Evolutionary conservation across 2,888 invertebrate species (phyloP).

Genomic region (Helleia helle): DNA sequence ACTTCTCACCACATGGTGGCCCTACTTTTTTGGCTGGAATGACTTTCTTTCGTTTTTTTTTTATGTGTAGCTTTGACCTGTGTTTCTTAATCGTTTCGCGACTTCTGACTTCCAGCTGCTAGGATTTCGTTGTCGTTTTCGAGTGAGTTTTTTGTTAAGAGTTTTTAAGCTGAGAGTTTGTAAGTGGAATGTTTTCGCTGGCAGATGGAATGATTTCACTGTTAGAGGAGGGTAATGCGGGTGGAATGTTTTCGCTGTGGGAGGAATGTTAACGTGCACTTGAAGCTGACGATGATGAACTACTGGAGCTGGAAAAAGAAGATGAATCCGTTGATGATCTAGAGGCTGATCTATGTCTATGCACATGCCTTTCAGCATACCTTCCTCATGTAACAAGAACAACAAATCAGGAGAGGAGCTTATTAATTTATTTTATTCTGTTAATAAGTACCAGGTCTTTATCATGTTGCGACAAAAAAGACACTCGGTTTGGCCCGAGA

Average conservation of each 20-base stretch:
- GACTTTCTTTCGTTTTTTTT: slow-evolving; percentile 11
- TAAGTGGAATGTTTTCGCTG: slow-evolving; percentile 8
- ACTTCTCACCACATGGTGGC: slow-evolving; percentile 13
- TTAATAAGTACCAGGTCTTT: no score
- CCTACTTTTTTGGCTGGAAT: slow-evolving; percentile 13
- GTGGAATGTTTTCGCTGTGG: no score
- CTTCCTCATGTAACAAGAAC: no score
- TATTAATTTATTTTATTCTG: neutral
- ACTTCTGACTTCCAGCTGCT: slow-evolving; percentile 14
- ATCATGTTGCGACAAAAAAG: neutral
- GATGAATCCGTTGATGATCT: slow-evolving; percentile 15
- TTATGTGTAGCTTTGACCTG: slow-evolving; percentile 12
- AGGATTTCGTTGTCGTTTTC: slow-evolving; percentile 13
- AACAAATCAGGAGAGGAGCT: slow-evolving; percentile 4
- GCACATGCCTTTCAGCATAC: no score
- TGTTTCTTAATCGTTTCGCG: slow-evolving; percentile 16
- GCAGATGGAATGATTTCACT: slow-evolving; percentile 16
- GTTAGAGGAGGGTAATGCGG: no score
- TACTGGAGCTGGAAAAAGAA: slow-evolving; percentile 6
- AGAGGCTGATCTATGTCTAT: slow-evolving; percentile 17
- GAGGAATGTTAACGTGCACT: slow-evolving; percentile 12
- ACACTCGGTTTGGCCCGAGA: neutral
- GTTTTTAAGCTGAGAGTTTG: slow-evolving; percentile 5
- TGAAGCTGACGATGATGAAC: slow-evolving; percentile 13
- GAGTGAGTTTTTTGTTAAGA: slow-evolving; percentile 12